phyloP scores from a whole-genome alignment of 2,113 vertebrate species.

The Myiozetetes cayanensis region DNA sequence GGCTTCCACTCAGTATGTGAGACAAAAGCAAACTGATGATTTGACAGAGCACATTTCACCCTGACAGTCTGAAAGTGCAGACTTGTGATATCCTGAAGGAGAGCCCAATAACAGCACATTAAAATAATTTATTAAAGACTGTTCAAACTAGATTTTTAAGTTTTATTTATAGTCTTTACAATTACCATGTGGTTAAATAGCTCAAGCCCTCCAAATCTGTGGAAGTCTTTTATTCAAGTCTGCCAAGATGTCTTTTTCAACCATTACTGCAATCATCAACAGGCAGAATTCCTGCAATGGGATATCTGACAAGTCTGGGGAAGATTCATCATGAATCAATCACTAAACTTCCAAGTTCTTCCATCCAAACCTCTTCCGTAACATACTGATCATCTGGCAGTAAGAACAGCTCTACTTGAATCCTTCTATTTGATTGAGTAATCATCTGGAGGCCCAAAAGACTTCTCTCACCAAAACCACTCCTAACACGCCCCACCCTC shows the following conservation, averaged over 20 bases:
- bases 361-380: background rate
- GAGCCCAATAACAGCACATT: background rate
- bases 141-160: background rate
- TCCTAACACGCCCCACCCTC: background rate
- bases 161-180: slow-evolving; percentile 9
- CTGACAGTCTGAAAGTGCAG: background rate
- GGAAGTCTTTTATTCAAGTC: background rate
- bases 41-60: background rate
- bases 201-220: slow-evolving; percentile 4
- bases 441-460: background rate
- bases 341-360: background rate
- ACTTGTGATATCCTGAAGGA: slow-evolving; percentile 46
- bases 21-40: background rate
- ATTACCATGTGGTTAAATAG: background rate
- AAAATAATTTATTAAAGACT: slow-evolving; percentile 7
- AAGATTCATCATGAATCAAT: background rate
- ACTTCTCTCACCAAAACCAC: background rate
- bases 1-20: background rate
- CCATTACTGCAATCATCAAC: background rate
- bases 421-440: background rate
- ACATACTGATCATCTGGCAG: background rate
- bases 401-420: background rate
- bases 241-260: slow-evolving; percentile 21
- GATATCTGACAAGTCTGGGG: background rate
- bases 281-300: background rate